Evolutionary conservation across 2,797 vertebrate species (phyloP).

Genomic region (Cuniculus paca): DNA sequence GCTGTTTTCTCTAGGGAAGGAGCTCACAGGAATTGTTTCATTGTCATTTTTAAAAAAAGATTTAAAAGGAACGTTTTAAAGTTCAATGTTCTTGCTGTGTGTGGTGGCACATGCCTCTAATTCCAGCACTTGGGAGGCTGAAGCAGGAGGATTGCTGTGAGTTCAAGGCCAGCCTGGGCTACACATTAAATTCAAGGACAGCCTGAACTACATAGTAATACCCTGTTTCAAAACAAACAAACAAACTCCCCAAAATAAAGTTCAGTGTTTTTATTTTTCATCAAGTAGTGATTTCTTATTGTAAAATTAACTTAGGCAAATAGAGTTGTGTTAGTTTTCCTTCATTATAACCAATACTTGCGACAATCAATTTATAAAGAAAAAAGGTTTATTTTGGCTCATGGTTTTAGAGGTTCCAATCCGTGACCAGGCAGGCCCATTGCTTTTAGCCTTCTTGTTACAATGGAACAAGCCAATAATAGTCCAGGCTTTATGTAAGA

Average conservation of each 20-base stretch:
- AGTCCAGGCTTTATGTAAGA: background rate
- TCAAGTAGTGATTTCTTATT: slow-evolving; percentile 7
- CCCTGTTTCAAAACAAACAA: background rate
- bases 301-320: slow-evolving; percentile 41
- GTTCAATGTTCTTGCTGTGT: background rate
- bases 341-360: background rate
- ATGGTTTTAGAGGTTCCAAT: background rate
- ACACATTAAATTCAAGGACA: background rate
- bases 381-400: background rate
- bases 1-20: background rate
- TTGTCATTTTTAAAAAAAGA: background rate
- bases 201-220: background rate
- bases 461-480: background rate
- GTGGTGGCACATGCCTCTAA: background rate
- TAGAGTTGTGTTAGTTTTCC: background rate
- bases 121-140: background rate
- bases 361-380: background rate
- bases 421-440: background rate
- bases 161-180: background rate
- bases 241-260: background rate
- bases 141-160: background rate
- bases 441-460: background rate
- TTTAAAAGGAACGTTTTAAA: slow-evolving; percentile 3
- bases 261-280: background rate
- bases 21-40: background rate